Evolutionary conservation across 2,797 vertebrate genomes (phyloP).

Genomic region (Takifugu rubripes): DNA sequence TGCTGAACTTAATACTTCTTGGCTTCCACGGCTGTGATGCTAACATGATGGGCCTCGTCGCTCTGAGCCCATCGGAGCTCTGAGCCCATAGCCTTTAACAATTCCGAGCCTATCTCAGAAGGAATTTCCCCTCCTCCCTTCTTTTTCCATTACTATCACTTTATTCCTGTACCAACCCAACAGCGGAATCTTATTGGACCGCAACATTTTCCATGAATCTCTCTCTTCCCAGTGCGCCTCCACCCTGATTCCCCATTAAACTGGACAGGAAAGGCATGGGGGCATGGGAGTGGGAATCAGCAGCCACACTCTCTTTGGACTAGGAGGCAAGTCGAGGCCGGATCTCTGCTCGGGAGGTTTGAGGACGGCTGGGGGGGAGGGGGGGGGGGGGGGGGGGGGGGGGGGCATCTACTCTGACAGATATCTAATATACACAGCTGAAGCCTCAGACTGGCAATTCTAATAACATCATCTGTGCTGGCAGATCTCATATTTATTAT

Average conservation of each 20-base stretch:
- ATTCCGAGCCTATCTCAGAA: no score
- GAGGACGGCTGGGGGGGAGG: conserved; percentile 20
- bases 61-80: no score
- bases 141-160: conserved; percentile 50
- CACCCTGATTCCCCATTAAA: conserved; percentile 24
- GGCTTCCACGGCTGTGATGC: not conserved
- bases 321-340: conserved; percentile 44
- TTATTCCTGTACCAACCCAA: conserved; percentile 53
- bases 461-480: conserved; percentile 71
- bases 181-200: conserved; percentile 59
- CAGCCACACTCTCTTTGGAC: conserved; percentile 53
- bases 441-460: conserved; percentile 63
- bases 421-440: conserved; percentile 68
- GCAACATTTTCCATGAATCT: conserved; percentile 59
- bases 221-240: conserved; percentile 30
- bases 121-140: conserved; percentile 28
- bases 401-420: conserved; percentile 49
- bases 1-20: no score
- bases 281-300: conserved; percentile 25
- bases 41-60: not conserved
- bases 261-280: conserved; percentile 23
- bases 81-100: no score
- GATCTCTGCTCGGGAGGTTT: conserved; percentile 66
- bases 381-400: conserved; percentile 23
- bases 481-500: conserved; percentile 65